Base-by-base conservation (phyloP, 2,113 vertebrate genomes). In the Gasterosteus nipponicus region DNA sequence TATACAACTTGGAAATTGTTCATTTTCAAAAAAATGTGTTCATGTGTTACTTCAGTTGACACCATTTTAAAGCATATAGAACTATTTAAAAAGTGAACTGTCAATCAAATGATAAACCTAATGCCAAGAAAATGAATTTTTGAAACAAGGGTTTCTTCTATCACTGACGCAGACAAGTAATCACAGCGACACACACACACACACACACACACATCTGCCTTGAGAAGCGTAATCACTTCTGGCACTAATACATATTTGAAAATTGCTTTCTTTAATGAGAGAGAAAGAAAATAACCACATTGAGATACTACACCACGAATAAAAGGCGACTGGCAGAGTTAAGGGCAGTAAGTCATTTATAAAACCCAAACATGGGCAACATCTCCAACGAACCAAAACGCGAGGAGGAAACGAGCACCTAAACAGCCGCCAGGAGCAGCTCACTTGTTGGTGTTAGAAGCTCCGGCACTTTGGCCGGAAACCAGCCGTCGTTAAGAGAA, bases 31-130 rank as follows among this genome's bases (percentile, higher is more conserved):
- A 56, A 54, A 54, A 54, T 54, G 51, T 54, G 22, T 54, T 10
- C 51, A 54, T 54, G 16, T 35, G 15, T 59, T 18, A 35, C 16
- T 58, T 18, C 14, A 31, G 22, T 26, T 26, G 22, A 26, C 22
- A 26, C 22, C 22, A 26, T 26, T 26, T 26, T 26, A 26, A 26
- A 26, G 22, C 22, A 26, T 26, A 26, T 26, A 26, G 22, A 38
- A 38, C 5, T 7, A 7, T 38, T 38, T 33, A 4, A 33, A 38
- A 38, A 38, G 41, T 51, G 49, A 14, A 18, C 44, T 46, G 70
- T 67, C 54, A 73, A 70, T 73, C 42, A 84, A 76, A 69, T 69
- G 39, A 73, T 73, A 73, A 71, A 59, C 10, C 22, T 63, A 53
- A 75, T 19, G 15, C 61, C 61, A 63, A 68, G 61, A 35, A 70